phyloP scores from a whole-genome alignment of 2,113 vertebrate species.

The Tyrannus savana region DNA sequence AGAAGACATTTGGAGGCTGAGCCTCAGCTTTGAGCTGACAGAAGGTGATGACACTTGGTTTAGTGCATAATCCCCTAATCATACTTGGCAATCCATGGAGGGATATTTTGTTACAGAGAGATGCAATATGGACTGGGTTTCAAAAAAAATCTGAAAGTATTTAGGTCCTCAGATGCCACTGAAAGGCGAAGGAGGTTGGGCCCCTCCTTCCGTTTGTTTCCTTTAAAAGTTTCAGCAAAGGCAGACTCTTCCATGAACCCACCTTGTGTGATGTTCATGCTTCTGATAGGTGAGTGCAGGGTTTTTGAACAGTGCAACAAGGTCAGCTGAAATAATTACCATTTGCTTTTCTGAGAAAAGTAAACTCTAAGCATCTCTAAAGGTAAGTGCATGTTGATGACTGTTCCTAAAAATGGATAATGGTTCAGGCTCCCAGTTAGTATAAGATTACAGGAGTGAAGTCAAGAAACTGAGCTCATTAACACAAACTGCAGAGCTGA shows the following conservation, averaged over 20 bases:
- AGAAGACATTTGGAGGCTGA: neutral
- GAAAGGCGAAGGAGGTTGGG: neutral
- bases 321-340: neutral
- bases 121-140: neutral
- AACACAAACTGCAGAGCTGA: neutral
- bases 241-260: too few species aligned
- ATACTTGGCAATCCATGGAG: rapidly evolving
- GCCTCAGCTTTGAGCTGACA: neutral
- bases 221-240: neutral
- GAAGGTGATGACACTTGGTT: neutral
- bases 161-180: neutral
- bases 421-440: neutral
- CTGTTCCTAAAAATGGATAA: neutral
- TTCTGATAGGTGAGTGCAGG: too few species aligned
- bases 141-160: neutral
- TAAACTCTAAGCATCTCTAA: neutral
- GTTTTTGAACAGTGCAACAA: rapidly evolving
- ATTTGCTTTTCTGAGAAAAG: neutral
- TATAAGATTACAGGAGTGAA: neutral
- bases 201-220: neutral
- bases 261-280: neutral
- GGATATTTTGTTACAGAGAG: neutral
- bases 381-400: neutral
- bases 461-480: neutral
- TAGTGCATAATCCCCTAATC: neutral